A percentile compares a stretch with the other conserved stretches of the same genome.
Conservation (phyloP, 2,113 vertebrate genomes). For the Heterotis niloticus region DNA sequence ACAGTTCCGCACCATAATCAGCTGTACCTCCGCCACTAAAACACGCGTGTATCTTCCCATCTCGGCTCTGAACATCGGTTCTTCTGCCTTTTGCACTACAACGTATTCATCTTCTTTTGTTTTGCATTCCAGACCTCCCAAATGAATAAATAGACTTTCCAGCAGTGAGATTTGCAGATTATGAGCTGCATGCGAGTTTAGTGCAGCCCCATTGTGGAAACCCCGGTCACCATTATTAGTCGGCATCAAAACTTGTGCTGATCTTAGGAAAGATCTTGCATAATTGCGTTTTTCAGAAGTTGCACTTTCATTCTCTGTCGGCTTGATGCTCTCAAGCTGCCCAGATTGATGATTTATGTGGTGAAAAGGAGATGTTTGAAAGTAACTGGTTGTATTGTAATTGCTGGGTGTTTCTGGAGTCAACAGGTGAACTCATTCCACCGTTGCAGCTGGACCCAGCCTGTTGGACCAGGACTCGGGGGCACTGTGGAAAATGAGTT, state of each 20-base stretch:
- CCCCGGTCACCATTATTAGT: not conserved
- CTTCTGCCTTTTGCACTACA: no score
- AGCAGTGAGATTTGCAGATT: not conserved
- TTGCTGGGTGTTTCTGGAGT: slow-evolving; percentile 35
- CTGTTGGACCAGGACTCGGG: not conserved
- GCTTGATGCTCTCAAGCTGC: not conserved
- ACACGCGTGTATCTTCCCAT: not conserved
- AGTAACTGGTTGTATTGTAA: slow-evolving; percentile 38
- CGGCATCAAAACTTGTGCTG: not conserved
- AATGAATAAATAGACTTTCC: not conserved
- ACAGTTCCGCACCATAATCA: not conserved
- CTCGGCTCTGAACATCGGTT: not conserved
- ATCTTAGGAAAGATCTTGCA: no score
- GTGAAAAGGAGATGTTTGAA: slow-evolving; percentile 27
- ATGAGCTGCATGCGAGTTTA: not conserved
- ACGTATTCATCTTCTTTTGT: not conserved
- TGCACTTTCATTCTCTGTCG: not conserved
- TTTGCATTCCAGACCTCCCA: not conserved
- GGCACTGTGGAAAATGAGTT: slow-evolving; percentile 25
- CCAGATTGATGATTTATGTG: slow-evolving; percentile 33
- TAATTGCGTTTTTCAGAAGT: not conserved
- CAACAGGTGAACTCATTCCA: slow-evolving; percentile 39
- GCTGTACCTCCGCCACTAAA: not conserved
- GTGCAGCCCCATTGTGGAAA: not conserved
- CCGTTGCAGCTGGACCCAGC: slow-evolving; percentile 34